Evolutionary conservation across 2,888 invertebrate genomes (phyloP).

Genomic region (Tenthredo livida): DNA sequence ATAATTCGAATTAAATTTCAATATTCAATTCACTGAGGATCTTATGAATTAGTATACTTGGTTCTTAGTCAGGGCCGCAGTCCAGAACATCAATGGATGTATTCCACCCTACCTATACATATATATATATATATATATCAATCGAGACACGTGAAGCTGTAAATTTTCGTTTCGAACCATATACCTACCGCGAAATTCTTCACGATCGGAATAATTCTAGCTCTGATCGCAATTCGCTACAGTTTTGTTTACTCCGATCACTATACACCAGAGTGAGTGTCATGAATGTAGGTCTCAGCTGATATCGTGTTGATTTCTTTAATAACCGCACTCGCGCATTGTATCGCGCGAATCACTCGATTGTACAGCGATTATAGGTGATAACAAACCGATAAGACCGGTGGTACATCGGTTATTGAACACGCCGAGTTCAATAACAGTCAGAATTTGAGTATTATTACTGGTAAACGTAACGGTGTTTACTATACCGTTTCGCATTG

Average conservation of each 20-base stretch:
- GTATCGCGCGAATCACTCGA: background rate
- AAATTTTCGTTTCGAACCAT: background rate
- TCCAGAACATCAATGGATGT: background rate
- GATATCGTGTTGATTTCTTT: background rate
- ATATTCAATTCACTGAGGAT: background rate
- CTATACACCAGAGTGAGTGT: background rate
- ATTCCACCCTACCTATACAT: background rate
- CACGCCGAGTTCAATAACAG: background rate
- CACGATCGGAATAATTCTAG: background rate
- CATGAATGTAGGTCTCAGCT: background rate
- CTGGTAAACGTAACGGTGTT: background rate
- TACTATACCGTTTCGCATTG: background rate
- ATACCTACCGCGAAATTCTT: background rate
- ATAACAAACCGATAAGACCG: background rate
- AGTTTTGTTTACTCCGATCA: background rate
- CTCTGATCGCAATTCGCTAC: background rate
- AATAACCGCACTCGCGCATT: background rate
- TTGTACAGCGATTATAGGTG: background rate
- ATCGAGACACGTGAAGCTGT: background rate
- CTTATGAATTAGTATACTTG: background rate
- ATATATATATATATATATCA: background rate
- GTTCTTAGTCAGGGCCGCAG: background rate
- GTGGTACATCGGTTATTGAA: background rate
- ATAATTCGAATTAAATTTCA: background rate
- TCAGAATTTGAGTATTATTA: background rate